Percentiles rank a stretch among this genome's conserved stretches.
Conservation (phyloP, 2,888 invertebrate species). For the Orthonychiurus folsomi region DNA sequence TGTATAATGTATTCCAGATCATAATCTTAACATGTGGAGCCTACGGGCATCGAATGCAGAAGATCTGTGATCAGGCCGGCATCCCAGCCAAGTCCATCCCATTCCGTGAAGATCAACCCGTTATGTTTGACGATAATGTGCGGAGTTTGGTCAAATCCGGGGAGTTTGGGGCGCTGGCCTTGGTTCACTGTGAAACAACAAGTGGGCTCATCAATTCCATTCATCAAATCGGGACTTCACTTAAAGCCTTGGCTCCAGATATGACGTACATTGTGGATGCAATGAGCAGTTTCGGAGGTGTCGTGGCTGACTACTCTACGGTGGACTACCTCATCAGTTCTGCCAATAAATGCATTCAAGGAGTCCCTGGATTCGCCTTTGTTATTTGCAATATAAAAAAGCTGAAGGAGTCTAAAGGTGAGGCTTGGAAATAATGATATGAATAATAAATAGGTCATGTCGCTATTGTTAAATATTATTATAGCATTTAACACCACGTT, state of each 20-base stretch:
- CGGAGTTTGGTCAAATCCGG: slow-evolving; percentile 40
- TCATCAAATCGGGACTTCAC: slow-evolving; percentile 43
- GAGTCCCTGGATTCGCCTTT: slow-evolving; percentile 48
- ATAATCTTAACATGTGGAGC: slow-evolving; percentile 47
- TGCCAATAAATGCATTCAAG: slow-evolving; percentile 49
- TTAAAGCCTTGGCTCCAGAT: slow-evolving; percentile 42
- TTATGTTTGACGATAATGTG: slow-evolving; percentile 41
- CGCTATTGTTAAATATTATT: too few species aligned
- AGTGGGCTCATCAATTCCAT: slow-evolving; percentile 47
- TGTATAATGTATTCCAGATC: slow-evolving; percentile 41
- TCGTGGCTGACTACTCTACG: slow-evolving; percentile 43
- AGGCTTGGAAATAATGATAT: not conserved
- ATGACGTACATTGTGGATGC: slow-evolving; percentile 46
- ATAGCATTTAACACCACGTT: too few species aligned
- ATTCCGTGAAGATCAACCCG: slow-evolving; percentile 44
- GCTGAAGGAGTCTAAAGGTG: slow-evolving; percentile 45
- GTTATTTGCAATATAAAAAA: slow-evolving; percentile 43
- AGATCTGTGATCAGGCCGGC: slow-evolving; percentile 44
- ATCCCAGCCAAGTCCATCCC: slow-evolving; percentile 42
- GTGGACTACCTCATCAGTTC: slow-evolving; percentile 47
- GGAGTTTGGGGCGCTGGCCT: slow-evolving; percentile 44
- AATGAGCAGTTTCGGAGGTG: slow-evolving; percentile 49
- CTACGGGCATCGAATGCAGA: slow-evolving; percentile 46
- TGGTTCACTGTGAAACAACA: slow-evolving; percentile 49
- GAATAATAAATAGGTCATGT: not conserved